Percentiles rank a stretch among this genome's conserved stretches.
Evolutionary conservation across 2,113 vertebrate genomes (phyloP).

Genomic region (Prochilodus magdalenae): DNA sequence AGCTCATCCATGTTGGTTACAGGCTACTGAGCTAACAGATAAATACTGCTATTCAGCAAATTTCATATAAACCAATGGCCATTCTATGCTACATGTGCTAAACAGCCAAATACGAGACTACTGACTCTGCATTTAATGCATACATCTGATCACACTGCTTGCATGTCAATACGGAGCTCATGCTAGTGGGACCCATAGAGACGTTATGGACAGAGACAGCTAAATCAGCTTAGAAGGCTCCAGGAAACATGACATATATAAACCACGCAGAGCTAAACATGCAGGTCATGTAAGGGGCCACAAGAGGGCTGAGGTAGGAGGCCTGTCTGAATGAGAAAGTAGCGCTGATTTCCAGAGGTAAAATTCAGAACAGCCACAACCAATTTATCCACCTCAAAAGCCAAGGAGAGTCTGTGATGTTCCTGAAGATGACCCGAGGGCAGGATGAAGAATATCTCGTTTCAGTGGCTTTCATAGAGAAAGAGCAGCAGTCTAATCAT

Average conservation of each 20-base stretch:
- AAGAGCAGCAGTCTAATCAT: slow-evolving; percentile 71
- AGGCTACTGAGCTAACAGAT: too few species aligned
- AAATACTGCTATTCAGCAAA: too few species aligned
- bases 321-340: background rate
- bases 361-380: slow-evolving; percentile 65
- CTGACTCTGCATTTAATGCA: too few species aligned
- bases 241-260: background rate
- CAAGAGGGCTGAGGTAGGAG: background rate
- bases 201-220: background rate
- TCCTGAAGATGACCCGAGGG: slow-evolving; percentile 71
- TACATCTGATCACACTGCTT: too few species aligned
- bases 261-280: background rate
- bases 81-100: too few species aligned
- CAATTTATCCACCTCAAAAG: slow-evolving; percentile 76
- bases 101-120: too few species aligned
- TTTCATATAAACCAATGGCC: too few species aligned
- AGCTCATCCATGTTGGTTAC: too few species aligned
- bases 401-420: slow-evolving; percentile 69
- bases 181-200: background rate
- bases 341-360: background rate
- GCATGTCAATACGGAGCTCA: background rate
- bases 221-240: background rate
- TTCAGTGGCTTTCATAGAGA: slow-evolving; percentile 65
- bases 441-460: slow-evolving; percentile 74
- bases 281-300: background rate